These are phyloP conservation scores for Pteropus rufus DNA, from an alignment of 2,797 vertebrate genomes.

Conservation along the genomic window DNA sequence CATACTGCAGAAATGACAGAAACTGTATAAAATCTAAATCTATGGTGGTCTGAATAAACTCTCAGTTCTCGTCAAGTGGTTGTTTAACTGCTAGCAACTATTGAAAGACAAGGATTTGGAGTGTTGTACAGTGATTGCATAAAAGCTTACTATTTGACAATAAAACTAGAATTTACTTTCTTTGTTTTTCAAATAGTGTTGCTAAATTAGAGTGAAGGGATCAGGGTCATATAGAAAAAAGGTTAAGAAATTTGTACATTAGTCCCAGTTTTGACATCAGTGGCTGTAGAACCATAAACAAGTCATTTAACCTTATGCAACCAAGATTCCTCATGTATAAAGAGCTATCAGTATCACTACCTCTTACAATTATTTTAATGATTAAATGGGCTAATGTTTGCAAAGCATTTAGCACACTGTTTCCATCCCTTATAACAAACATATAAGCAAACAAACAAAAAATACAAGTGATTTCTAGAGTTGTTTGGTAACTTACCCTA, in stretches of 20 bases:
- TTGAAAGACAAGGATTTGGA: background rate
- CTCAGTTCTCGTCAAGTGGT: background rate
- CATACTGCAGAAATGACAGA: background rate
- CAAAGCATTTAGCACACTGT: background rate
- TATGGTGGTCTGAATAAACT: background rate
- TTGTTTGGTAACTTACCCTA: background rate
- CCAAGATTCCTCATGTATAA: conserved; percentile 40
- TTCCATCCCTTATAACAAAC: background rate
- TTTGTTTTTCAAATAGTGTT: conserved; percentile 26
- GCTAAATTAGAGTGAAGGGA: background rate
- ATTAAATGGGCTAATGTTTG: conserved; percentile 24
- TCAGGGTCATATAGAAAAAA: background rate
- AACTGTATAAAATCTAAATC: background rate
- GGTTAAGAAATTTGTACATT: background rate
- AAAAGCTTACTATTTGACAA: background rate
- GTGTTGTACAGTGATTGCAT: background rate
- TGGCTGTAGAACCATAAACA: background rate
- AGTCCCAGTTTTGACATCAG: background rate
- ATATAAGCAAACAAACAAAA: background rate
- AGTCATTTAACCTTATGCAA: background rate
- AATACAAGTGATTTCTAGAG: background rate
- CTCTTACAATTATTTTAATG: background rate
- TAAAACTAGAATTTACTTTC: conserved; percentile 34
- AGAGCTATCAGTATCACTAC: background rate
- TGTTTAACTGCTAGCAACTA: background rate